A percentile compares a stretch with the other conserved stretches of the same genome.
Conservation (phyloP, 2,797 vertebrate genomes). For the Phataginus tetradactyla region DNA sequence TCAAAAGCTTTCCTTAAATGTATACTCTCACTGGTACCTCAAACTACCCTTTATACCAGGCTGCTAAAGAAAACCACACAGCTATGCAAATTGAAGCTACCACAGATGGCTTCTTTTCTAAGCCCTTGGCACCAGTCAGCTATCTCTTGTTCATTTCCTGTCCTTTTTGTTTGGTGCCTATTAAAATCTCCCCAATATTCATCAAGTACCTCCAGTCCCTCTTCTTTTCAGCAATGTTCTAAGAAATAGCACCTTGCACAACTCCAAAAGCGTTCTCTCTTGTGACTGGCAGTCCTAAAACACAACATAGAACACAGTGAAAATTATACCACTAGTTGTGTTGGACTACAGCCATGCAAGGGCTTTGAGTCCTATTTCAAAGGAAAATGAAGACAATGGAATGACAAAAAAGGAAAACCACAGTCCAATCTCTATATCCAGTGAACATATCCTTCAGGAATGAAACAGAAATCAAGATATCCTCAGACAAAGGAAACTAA, state of each 20-base stretch:
- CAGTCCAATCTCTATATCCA: background rate
- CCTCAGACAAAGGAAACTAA: background rate
- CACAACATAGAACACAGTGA: background rate
- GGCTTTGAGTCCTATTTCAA: background rate
- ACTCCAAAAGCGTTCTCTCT: background rate
- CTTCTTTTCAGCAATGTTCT: background rate
- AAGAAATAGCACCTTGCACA: background rate
- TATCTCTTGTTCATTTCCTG: background rate
- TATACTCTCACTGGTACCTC: background rate
- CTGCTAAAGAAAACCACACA: background rate
- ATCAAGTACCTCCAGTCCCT: background rate
- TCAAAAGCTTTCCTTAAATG: conserved; percentile 31
- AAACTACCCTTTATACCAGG: background rate
- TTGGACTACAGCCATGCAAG: background rate
- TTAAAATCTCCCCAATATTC: background rate
- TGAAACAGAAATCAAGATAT: conserved; percentile 33
- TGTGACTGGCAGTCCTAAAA: background rate
- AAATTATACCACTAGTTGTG: background rate
- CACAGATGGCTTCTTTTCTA: conserved; percentile 36
- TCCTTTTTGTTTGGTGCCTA: background rate
- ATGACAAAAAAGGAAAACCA: background rate
- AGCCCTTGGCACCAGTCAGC: background rate
- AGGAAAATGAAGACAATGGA: conserved; percentile 6
- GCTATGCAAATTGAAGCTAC: background rate
- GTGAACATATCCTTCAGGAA: background rate